phyloP scores from a whole-genome alignment of 2,888 invertebrate species.

The Amphipoea oculea region DNA sequence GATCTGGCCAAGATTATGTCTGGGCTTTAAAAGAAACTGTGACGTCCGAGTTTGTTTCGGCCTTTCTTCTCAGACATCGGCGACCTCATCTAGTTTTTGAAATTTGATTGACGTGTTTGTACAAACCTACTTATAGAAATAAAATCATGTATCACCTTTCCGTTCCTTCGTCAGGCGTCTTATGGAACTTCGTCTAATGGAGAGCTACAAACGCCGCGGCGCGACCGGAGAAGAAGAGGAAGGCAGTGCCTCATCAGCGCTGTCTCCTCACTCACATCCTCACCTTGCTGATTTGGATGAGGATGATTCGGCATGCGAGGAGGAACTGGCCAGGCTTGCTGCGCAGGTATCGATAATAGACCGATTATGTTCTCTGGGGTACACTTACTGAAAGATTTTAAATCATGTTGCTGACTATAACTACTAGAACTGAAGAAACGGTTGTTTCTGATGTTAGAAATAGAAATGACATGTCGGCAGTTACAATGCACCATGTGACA shows the following conservation, averaged over 20 bases:
- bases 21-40: not conserved
- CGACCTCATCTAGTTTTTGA: not conserved
- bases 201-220: conserved; percentile 86
- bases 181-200: conserved; percentile 91
- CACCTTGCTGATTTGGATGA: conserved; percentile 98
- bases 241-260: conserved; percentile 97
- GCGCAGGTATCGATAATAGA: conserved; percentile 88
- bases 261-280: conserved; percentile 98
- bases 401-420: not conserved
- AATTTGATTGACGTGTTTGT: not conserved
- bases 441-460: too few species aligned
- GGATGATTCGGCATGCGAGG: conserved; percentile 95
- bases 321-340: conserved; percentile 94
- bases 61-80: not conserved
- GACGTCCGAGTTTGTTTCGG: not conserved
- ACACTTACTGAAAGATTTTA: not conserved
- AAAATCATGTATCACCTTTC: not conserved
- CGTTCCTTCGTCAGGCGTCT: conserved; percentile 87
- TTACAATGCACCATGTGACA: too few species aligned
- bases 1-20: not conserved
- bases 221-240: conserved; percentile 91
- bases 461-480: too few species aligned
- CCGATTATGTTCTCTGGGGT: not conserved
- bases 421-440: too few species aligned
- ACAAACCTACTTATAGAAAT: not conserved